Percentiles rank a stretch among this genome's conserved stretches.
Evolutionary conservation across 2,888 invertebrate genomes (phyloP).

Genomic region (Nephrotoma flavescens): DNA sequence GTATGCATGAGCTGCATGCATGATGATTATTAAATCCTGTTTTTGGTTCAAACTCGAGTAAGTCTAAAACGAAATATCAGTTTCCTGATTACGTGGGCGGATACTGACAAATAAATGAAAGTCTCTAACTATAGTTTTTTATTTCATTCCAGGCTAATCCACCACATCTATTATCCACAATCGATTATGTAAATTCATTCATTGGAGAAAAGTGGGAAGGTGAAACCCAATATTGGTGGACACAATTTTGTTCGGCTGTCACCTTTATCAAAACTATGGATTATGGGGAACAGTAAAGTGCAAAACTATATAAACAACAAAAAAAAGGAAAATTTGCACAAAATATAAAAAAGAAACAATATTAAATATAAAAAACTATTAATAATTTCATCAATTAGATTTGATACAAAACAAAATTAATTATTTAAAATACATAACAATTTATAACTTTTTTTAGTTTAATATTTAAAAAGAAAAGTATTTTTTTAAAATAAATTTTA

Average conservation of each 20-base stretch:
- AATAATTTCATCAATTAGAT: not conserved
- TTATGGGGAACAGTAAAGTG: slow-evolving; percentile 16
- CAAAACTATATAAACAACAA: not conserved
- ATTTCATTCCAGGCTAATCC: slow-evolving; percentile 67
- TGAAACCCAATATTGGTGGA: slow-evolving; percentile 97
- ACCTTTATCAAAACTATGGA: slow-evolving; percentile 96
- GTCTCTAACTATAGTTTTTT: not conserved
- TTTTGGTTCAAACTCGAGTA: no score
- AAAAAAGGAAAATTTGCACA: not conserved
- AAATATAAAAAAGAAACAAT: not conserved
- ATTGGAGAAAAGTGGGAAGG: slow-evolving; percentile 70
- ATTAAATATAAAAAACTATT: not conserved
- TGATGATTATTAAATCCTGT: no score
- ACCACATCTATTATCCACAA: slow-evolving; percentile 80
- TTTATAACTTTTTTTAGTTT: not conserved
- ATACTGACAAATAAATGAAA: no score
- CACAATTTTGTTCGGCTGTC: slow-evolving; percentile 90
- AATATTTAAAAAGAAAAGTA: not conserved
- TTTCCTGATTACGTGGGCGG: no score
- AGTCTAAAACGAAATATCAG: no score
- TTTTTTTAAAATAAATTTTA: not conserved
- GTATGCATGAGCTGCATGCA: no score
- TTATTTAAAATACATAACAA: not conserved
- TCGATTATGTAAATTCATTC: slow-evolving; percentile 91
- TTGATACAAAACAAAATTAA: not conserved